These are phyloP conservation scores for Paragorgia papillata DNA, from an alignment of 92 coral and sea anemone species.

Conservation along the genomic window DNA sequence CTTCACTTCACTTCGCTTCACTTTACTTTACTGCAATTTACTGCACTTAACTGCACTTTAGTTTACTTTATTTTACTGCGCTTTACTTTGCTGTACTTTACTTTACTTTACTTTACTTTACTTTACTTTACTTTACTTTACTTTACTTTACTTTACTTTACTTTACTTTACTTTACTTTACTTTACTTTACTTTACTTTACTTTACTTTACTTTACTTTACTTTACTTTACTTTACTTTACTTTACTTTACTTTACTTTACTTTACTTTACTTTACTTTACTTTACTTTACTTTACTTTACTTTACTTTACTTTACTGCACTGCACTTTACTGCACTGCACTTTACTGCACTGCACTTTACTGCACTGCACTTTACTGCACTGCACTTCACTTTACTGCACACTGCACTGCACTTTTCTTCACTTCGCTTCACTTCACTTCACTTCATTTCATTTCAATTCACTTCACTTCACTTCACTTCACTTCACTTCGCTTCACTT, in stretches of 20 bases:
- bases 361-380: background rate
- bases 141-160: background rate
- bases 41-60: background rate
- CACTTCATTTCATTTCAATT: conserved; percentile 5
- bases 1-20: background rate
- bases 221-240: background rate
- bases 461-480: background rate
- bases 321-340: conserved; percentile 52
- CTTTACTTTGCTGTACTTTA: background rate
- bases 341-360: background rate
- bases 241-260: background rate
- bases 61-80: background rate
- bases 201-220: background rate
- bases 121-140: background rate
- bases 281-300: background rate
- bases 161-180: background rate
- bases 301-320: background rate
- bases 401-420: conserved; percentile 39
- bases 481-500: too few relatives aligned
- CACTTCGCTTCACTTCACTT: conserved; percentile 23
- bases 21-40: background rate
- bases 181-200: background rate
- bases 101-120: background rate
- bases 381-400: conserved; percentile 15
- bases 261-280: background rate